These are phyloP conservation scores for Drosophila antonietae DNA, from an alignment of 2,888 invertebrate genomes.

Conservation along the genomic window DNA sequence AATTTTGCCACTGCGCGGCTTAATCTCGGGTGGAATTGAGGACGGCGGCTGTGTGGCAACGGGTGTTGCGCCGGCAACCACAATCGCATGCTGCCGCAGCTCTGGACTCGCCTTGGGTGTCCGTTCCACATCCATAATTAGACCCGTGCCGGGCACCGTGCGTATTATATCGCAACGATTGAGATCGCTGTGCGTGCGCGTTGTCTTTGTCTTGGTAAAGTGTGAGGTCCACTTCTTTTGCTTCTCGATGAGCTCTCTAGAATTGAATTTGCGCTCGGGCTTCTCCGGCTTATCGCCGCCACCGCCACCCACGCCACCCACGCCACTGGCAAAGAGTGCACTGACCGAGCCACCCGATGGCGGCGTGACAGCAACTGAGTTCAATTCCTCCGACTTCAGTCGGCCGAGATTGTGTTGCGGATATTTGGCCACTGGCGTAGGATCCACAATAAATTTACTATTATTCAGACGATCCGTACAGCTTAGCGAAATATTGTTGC, in stretches of 20 bases:
- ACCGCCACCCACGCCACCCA: conserved; percentile 71
- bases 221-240: conserved; percentile 97
- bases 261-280: conserved; percentile 92
- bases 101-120: conserved; percentile 77
- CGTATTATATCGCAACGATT: conserved; percentile 86
- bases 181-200: conserved; percentile 88
- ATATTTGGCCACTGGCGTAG: conserved; percentile 63
- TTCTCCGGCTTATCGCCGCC: conserved; percentile 90
- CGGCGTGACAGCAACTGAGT: conserved; percentile 8
- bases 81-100: conserved; percentile 61
- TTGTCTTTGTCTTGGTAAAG: conserved; percentile 91
- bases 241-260: conserved; percentile 94
- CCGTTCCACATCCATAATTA: conserved; percentile 84
- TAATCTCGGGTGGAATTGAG: conserved; percentile 83
- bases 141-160: conserved; percentile 85
- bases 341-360: conserved; percentile 56
- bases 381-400: conserved; percentile 86
- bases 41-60: conserved; percentile 32
- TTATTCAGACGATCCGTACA: conserved; percentile 71
- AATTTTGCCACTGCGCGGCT: conserved; percentile 83
- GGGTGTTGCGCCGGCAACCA: conserved; percentile 29
- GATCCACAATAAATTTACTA: conserved; percentile 82
- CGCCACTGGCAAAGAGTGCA: conserved; percentile 70
- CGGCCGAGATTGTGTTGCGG: conserved; percentile 86
- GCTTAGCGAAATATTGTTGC: conserved; percentile 82